Evolutionary conservation across 92 coral and sea anemone species (phyloP), one percentile per base, ranked within the genome.

Genomic region (Epizoanthus fatuus): DNA sequence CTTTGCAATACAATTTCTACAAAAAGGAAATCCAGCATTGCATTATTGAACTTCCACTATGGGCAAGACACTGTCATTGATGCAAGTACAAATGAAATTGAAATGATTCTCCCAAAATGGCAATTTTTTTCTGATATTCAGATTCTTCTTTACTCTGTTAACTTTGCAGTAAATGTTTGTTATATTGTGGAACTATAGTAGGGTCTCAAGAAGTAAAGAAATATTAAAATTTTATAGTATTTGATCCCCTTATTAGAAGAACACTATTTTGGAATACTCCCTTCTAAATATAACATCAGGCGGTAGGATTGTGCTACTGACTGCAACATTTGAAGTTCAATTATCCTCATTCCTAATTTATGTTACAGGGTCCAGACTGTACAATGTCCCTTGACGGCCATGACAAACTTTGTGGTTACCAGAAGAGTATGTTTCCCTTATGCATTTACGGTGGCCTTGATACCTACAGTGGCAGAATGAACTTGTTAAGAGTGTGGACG

Each of bases 391-490:
- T 29, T 29, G 35, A 29, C 35, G 35, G 35, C 35, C 35, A 29
- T 29, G 35, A 29, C 35, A 29, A 29, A 29, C 35, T 66, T 15
- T 81, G 86, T 29, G 76, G 75, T 8, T 81, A 19, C 56, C 85
- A 80, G 19, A 80, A 80, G 63, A 25, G 59, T 60, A 80, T 64
- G 74, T 80, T 80, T 66, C 85, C 75, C 57, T 15, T 81, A 5
- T 38, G 75, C 44, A 25, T 81, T 20, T 81, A 81, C 17, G 75
- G 86, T 60, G 86, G 86, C 35, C 86, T 65, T 12, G 76, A 81
- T 47, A 81, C 86, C 32, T 81, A 65, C 44, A 81, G 86, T 20
- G 44, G 86, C 51, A 40, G 86, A 39, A 63, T 81, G 56, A 81
- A 81, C 40, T 67, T 81, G 3, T 37, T 81, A 29, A 81, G 86